phyloP scores from a whole-genome alignment of 2,797 vertebrate genomes.

The Coranthus polyacanthus region DNA sequence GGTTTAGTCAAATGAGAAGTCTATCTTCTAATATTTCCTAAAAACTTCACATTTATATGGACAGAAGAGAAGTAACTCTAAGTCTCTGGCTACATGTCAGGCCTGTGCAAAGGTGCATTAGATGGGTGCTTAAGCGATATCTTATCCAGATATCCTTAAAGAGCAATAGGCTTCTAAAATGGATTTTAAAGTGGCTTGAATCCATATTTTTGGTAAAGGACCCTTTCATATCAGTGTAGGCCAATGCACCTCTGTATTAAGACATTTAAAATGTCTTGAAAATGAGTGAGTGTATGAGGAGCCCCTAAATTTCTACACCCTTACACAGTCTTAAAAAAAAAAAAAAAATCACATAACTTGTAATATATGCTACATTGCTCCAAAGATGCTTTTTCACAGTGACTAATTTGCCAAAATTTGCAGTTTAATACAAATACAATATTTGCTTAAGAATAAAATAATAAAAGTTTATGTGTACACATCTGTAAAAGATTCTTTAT shows the following conservation, averaged over 20 bases:
- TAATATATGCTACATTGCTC: constrained; percentile 46
- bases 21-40: constrained; percentile 56
- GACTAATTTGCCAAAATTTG: constrained; percentile 39
- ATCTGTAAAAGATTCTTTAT: constrained; percentile 58
- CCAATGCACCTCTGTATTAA: constrained; percentile 22
- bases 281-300: constrained; percentile 39
- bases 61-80: constrained; percentile 71
- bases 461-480: constrained; percentile 53
- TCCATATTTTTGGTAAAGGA: constrained; percentile 27
- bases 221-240: constrained; percentile 20
- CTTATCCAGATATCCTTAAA: constrained; percentile 13
- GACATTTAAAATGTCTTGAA: constrained; percentile 41
- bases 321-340: constrained; percentile 50
- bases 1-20: constrained; percentile 71
- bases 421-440: constrained; percentile 65
- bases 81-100: constrained; percentile 57
- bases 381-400: constrained; percentile 22
- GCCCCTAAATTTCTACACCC: constrained; percentile 24
- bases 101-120: constrained; percentile 67
- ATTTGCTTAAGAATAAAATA: constrained; percentile 53
- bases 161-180: constrained; percentile 22
- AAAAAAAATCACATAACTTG: constrained; percentile 41
- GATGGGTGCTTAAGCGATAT: constrained; percentile 36
- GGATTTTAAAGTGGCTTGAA: constrained; percentile 34
- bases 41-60: constrained; percentile 77